These are phyloP conservation scores for Candoia aspera DNA, from an alignment of 2,113 vertebrate species.

Conservation along the genomic window DNA sequence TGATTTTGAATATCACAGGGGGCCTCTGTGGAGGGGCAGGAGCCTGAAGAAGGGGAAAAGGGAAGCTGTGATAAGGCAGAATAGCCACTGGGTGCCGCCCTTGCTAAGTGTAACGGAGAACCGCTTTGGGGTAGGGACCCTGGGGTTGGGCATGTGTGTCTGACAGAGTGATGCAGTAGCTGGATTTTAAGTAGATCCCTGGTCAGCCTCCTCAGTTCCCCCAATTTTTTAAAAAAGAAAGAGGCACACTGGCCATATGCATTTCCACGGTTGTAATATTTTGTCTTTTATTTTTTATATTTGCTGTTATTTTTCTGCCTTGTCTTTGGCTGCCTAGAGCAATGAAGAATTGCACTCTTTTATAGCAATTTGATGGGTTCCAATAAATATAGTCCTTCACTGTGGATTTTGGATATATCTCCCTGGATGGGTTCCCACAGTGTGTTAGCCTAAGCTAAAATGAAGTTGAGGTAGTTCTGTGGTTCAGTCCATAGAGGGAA, in stretches of 20 bases:
- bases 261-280: neutral
- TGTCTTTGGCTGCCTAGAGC: neutral
- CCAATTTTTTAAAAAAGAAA: too few species aligned
- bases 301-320: neutral
- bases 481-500: neutral
- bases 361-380: neutral
- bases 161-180: neutral
- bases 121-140: neutral
- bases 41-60: neutral
- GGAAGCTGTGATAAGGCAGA: neutral
- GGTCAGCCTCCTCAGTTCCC: too few species aligned
- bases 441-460: neutral
- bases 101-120: neutral
- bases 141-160: neutral
- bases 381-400: neutral
- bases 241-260: neutral
- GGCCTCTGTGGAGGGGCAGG: neutral
- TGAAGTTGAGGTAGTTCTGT: neutral
- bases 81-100: constrained; percentile 1
- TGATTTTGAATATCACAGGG: neutral
- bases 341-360: neutral
- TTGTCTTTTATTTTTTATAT: neutral
- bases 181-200: neutral
- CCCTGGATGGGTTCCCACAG: neutral
- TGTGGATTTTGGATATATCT: neutral